Conservation (phyloP, 2,113 vertebrate genomes). For the Callorhinus ursinus region DNA sequence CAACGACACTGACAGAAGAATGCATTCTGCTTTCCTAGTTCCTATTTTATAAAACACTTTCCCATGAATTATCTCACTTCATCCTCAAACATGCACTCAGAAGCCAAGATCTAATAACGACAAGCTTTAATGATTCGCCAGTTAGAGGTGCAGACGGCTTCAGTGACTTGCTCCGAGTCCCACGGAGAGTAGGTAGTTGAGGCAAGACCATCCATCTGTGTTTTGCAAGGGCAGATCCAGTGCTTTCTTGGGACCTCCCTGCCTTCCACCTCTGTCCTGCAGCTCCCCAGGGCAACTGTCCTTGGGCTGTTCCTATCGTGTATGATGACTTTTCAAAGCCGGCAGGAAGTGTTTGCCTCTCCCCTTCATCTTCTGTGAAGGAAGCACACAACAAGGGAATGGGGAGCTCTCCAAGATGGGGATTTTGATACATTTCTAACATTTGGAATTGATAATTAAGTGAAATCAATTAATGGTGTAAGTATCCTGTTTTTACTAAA, state of each 20-base stretch:
- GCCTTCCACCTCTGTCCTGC: background rate
- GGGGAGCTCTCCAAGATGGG: background rate
- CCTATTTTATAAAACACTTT: background rate
- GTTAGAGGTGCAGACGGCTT: background rate
- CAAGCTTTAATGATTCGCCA: background rate
- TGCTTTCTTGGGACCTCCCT: background rate
- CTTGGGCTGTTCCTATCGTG: background rate
- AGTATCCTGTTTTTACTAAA: background rate
- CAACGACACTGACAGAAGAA: background rate
- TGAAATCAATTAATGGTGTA: background rate
- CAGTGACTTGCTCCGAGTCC: background rate
- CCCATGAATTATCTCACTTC: background rate
- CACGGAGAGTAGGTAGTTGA: rapidly evolving
- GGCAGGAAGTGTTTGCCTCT: background rate
- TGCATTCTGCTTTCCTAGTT: background rate
- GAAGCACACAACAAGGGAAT: background rate
- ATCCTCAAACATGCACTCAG: background rate
- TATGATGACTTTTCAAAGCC: background rate
- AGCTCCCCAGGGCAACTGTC: background rate
- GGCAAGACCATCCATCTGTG: rapidly evolving
- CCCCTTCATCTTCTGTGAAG: background rate
- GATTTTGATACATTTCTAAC: background rate
- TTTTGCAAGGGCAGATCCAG: background rate
- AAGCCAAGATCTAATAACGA: background rate
- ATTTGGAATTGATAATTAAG: background rate